Percentiles rank a stretch among this genome's conserved stretches.
Conservation (phyloP, 1,140 invertebrate genomes). For the Uloborus diversus region DNA sequence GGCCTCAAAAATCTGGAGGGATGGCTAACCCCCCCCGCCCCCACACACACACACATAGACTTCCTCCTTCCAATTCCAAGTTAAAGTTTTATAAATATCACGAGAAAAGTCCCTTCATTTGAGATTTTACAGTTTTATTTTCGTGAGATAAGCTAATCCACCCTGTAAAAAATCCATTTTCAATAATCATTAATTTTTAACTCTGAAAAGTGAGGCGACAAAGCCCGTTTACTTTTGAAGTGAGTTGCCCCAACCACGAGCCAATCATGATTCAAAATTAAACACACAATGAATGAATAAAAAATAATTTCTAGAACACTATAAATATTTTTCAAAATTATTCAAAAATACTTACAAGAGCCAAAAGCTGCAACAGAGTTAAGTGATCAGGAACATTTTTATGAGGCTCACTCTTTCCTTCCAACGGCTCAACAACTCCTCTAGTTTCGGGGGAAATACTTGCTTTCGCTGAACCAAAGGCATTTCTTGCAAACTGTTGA, state of each 20-base stretch:
- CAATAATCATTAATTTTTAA: not conserved
- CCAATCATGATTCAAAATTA: no score
- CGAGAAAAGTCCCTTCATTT: not conserved
- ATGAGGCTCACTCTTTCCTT: not conserved
- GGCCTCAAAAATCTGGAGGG: no score
- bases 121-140: not conserved
- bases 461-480: conserved; percentile 31
- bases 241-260: no score
- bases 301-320: not conserved
- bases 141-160: not conserved
- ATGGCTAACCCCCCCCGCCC: no score
- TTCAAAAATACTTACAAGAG: conserved; percentile 70
- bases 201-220: no score
- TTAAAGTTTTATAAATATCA: not conserved
- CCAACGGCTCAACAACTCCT: not conserved
- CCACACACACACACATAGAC: no score
- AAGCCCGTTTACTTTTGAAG: no score
- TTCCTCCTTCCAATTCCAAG: not conserved
- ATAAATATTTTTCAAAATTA: no score
- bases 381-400: conserved; percentile 63
- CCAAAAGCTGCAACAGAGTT: conserved; percentile 73
- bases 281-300: not conserved
- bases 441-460: conserved; percentile 36
- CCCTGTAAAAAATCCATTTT: not conserved
- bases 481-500: conserved; percentile 46